Conservation (phyloP, 1,140 invertebrate genomes). For the Antheraea pernyi region DNA sequence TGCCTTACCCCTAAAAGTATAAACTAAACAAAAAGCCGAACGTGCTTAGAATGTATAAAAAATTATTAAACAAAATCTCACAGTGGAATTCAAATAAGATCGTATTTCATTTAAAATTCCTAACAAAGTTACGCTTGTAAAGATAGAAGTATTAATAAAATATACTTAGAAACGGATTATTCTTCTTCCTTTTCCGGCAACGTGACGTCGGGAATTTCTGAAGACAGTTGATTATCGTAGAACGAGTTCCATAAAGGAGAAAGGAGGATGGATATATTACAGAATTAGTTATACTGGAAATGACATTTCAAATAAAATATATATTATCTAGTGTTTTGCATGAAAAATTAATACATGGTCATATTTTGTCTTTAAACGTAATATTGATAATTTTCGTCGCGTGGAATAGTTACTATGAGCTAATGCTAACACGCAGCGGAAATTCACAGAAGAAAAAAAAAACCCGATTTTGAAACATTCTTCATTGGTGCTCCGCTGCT, state of each 20-base stretch:
- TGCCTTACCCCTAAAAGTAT: no score
- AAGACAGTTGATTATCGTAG: slow-evolving; percentile 59
- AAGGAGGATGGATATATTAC: slow-evolving; percentile 17
- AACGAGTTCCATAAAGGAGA: slow-evolving; percentile 51
- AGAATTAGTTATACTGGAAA: slow-evolving; percentile 20
- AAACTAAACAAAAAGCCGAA: neutral
- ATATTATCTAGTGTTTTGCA: no score
- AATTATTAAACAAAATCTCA: neutral
- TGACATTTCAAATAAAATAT: slow-evolving; percentile 4
- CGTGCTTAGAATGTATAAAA: no score
- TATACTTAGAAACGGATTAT: slow-evolving; percentile 40
- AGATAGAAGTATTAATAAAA: slow-evolving; percentile 39
- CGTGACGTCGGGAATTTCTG: slow-evolving; percentile 45
- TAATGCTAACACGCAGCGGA: no score
- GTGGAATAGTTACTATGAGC: no score
- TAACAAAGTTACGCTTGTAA: slow-evolving; percentile 11
- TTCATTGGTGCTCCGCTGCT: no score
- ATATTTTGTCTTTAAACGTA: no score
- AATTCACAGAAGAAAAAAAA: no score
- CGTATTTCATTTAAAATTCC: slow-evolving; percentile 1
- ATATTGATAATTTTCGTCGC: no score
- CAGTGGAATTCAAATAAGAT: neutral
- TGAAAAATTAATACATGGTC: no score
- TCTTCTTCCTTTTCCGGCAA: slow-evolving; percentile 24
- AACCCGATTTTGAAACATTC: no score